A percentile compares a stretch with the other conserved stretches of the same genome.
These are phyloP conservation scores for Kradibia gibbosae DNA, from an alignment of 1,140 invertebrate genomes.

Conservation along the genomic window DNA sequence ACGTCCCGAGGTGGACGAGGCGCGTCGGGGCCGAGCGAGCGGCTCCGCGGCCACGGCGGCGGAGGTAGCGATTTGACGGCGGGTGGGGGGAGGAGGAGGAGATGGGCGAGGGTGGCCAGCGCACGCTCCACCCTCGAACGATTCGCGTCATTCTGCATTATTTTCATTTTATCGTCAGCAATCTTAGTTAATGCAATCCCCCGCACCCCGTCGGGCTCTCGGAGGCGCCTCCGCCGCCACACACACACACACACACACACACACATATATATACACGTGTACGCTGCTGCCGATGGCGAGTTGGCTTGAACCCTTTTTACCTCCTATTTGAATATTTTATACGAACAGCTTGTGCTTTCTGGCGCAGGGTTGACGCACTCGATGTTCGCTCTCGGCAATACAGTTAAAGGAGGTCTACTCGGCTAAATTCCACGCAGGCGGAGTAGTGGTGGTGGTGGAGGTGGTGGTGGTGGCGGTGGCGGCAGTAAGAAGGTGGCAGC, in stretches of 20 bases:
- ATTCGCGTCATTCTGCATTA: conserved; percentile 71
- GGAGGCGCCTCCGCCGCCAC: not conserved
- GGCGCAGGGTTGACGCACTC: conserved; percentile 13
- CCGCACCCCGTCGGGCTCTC: conserved; percentile 52
- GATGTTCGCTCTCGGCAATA: not conserved
- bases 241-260: conserved; percentile 41
- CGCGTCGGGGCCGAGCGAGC: too few relatives aligned
- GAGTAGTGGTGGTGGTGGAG: not conserved
- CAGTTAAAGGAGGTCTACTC: not conserved
- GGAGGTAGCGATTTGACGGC: not conserved
- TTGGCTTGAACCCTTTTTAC: conserved; percentile 57
- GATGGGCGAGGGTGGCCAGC: not conserved
- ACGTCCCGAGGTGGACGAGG: too few relatives aligned
- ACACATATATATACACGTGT: not conserved
- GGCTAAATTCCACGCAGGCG: conserved; percentile 55
- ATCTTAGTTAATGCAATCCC: conserved; percentile 72
- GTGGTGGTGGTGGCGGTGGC: not conserved
- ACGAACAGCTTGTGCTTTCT: conserved; percentile 52
- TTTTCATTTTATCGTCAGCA: conserved; percentile 73
- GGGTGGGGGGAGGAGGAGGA: not conserved
- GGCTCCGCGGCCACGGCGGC: not conserved
- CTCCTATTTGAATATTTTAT: conserved; percentile 63
- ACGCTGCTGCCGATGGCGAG: not conserved
- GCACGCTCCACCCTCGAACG: conserved; percentile 45
- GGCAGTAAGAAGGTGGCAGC: not conserved